Evolutionary conservation across 30 jellyfish, hydroid and myxozoan species (phyloP), one percentile per base, ranked within the genome.

Genomic region (Aurelia aurita): DNA sequence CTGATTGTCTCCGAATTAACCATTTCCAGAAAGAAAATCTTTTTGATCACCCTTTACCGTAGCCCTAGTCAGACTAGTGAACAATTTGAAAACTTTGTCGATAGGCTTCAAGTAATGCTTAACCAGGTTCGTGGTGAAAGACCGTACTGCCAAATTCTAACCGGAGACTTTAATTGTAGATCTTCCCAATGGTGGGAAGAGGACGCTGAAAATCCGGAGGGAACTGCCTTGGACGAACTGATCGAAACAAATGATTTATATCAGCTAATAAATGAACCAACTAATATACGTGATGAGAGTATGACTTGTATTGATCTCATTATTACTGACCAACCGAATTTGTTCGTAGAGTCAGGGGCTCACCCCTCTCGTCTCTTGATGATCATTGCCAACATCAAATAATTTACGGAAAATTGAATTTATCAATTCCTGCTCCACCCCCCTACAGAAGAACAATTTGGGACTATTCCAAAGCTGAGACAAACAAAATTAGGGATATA

Each of bases 31-130:
- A 74, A 74, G 53, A 53, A 74, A 54, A 49, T 74, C 66, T 74
- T 74, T 74, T 74, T 74, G 64, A 39, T 74, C 77, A 74, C 75
- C 86, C 86, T 74, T 74, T 74, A 74, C 74, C 77, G 86, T 54
- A 69, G 82, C 53, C 82, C 82, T 44, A 74, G 79, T 66, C 79
- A 66, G 79, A 26, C 79, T 26, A 67, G 79, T 67, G 79, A 67
- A 28, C 79, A 67, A 31, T 67, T n/a, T 67, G 70, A 71, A 71
- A 71, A 14, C 84, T 71, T 71, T 71, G 54, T 71, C 59, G 84
- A 71, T 71, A 71, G 54, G 54, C 84, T 71, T 71, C 84, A 39
- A 71, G 84, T 71, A 71, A 14, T 71, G 73, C 29, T 71, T 29
- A 71, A 71, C 84, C 84, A 71, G 59, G 84, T 71, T 43, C 73